A percentile compares a stretch with the other conserved stretches of the same genome.
Conservation (phyloP, 2,888 invertebrate genomes). For the Hydroisotoma schaefferi region DNA sequence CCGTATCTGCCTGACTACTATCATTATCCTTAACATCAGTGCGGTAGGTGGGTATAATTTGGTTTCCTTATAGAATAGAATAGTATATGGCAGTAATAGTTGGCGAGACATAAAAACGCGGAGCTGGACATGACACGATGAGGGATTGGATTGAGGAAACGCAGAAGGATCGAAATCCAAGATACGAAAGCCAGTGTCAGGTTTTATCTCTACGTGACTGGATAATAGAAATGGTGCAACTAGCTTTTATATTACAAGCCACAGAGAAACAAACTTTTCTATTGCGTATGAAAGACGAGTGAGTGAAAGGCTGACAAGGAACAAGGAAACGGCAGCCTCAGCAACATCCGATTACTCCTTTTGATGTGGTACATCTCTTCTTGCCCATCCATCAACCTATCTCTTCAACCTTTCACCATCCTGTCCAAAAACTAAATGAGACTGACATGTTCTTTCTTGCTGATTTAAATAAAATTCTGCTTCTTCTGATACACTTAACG, state of each 20-base stretch:
- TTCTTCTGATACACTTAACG: too few species aligned
- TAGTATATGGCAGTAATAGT: too few species aligned
- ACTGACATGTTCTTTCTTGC: too few species aligned
- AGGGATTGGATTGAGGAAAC: background rate
- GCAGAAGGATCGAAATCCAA: slow-evolving; percentile 6
- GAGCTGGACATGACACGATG: background rate
- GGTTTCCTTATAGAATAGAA: too few species aligned
- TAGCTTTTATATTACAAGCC: too few species aligned
- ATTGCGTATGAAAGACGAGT: background rate
- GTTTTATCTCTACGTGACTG: slow-evolving; percentile 44
- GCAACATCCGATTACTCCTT: slow-evolving; percentile 33
- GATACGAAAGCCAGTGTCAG: slow-evolving; percentile 31
- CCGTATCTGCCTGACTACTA: too few species aligned
- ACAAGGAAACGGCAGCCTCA: slow-evolving; percentile 27
- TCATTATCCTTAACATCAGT: too few species aligned
- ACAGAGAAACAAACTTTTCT: slow-evolving; percentile 1
- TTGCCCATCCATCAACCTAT: slow-evolving; percentile 20
- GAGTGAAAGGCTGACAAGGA: slow-evolving; percentile 11
- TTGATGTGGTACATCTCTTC: slow-evolving; percentile 27
- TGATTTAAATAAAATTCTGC: too few species aligned
- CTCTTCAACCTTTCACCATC: slow-evolving; percentile 9
- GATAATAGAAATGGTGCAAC: slow-evolving; percentile 33
- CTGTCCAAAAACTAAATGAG: too few species aligned
- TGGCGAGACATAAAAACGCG: background rate
- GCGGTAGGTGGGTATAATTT: too few species aligned